Evolutionary conservation across 1,140 invertebrate species (phyloP), one percentile per base, ranked within the genome.

Genomic region (Caenorhabditis briggsae): DNA sequence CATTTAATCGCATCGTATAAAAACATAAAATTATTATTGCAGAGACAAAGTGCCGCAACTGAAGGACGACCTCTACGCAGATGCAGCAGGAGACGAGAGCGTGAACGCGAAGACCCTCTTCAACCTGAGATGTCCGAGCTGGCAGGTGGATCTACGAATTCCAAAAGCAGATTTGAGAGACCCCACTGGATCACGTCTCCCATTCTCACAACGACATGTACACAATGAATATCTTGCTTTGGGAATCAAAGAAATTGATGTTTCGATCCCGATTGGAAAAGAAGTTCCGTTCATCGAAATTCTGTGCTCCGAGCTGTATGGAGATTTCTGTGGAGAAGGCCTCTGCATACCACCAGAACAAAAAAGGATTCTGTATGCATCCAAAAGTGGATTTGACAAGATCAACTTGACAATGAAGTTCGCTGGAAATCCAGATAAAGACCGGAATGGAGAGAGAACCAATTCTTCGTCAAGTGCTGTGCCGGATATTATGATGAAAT

Each of bases 21-120:
- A 59, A 7, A 33, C 33, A 41, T 43, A 82, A 20, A 46, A 46
- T 2, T 61, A 33, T 41, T 61, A 64, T 83, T 61, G n/a, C 46
- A 58, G 56, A 41, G n/a, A 14, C 55, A 64, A 33, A 58, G 82
- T 83, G 25, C 65, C 70, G 33, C 85, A 86, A n/a, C 58, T 87
- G 33, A 87, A 64, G 23, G 86, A 87, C 46, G 86, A 87, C 53
- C 83, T 87, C 2, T 87, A 87, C 41, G 53, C 33, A 14, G 82
- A 59, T 16, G 48, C 23, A n/a, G n/a, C 16, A 8, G n/a, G 18
- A 41, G 43, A 83, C 12, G 58, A 58, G 14, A 43, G 33, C 6
- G 23, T 18, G 5, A 83, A 59, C 33, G n/a, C 82, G 9, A 46
- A 23, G 46, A 85, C 43, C 9, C n/a, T 55, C 1, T 11, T 85